Percentiles rank a stretch among this genome's conserved stretches.
Evolutionary conservation across 2,797 vertebrate species (phyloP).

Genomic region (Gobio occitaniae): DNA sequence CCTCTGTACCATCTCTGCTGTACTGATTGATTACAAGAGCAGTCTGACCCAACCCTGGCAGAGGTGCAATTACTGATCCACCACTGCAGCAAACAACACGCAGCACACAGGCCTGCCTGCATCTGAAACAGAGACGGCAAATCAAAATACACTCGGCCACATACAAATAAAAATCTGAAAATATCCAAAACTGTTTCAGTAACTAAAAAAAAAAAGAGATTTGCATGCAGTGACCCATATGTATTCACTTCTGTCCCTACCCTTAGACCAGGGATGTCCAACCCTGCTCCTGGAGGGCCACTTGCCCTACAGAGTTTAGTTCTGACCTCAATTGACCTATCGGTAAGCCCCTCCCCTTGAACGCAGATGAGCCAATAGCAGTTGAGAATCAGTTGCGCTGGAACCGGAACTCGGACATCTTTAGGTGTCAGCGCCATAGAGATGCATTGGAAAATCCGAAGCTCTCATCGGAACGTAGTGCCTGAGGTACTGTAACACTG

Average conservation of each 20-base stretch:
- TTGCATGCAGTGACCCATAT: background rate
- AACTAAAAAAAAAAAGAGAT: background rate
- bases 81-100: constrained; percentile 49
- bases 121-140: constrained; percentile 56
- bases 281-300: background rate
- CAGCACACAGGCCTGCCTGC: constrained; percentile 31
- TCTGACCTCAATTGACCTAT: background rate
- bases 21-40: constrained; percentile 73
- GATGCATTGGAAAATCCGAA: too few relatives aligned
- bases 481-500: too few relatives aligned
- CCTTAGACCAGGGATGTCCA: background rate
- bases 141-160: constrained; percentile 51
- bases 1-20: constrained; percentile 47
- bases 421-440: too few relatives aligned
- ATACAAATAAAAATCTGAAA: constrained; percentile 17
- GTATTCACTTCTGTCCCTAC: background rate
- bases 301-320: background rate
- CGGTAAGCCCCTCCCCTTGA: too few relatives aligned
- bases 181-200: background rate
- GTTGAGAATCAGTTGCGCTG: too few relatives aligned
- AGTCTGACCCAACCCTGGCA: constrained; percentile 66
- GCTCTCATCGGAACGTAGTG: too few relatives aligned
- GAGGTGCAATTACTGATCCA: constrained; percentile 66
- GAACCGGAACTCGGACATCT: too few relatives aligned
- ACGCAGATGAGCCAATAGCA: too few relatives aligned